Evolutionary conservation across 2,888 invertebrate species (phyloP), one percentile per base, ranked within the genome.

Genomic region (Frankliniella fusca): DNA sequence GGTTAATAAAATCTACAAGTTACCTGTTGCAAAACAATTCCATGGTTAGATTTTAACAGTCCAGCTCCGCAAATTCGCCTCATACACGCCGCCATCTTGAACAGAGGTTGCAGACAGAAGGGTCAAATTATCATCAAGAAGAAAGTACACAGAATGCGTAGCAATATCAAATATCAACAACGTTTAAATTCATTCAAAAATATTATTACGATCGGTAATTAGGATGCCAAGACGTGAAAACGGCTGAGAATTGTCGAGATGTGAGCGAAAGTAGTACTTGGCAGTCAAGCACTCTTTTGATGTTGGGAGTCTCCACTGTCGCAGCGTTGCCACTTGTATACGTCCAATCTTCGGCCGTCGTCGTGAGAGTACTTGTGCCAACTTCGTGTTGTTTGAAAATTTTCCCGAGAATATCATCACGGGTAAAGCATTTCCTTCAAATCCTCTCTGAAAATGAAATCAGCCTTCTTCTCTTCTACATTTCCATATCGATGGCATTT

Each of bases 21-120:
- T 92, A 94, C 95, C 93, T 95, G 94, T 89, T 92, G 92, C 87
- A 92, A 89, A 87, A 92, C 89, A 87, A 92, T 86, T 86, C 90
- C 90, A 89, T 92, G 92, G 90, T 91, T 91, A 86, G 92, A 91
- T 92, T 93, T 95, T 88, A 95, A 92, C 89, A 95, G 92, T 89
- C 93, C 92, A 88, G 94, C 93, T 90, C 94, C 93, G 90, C 93
- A 94, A 92, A 95, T 93, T 90, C 95, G 93, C 90, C 94, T 93
- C 89, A 95, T 93, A 89, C 93, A 92, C 90, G 94, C 94, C 92
- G 95, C 95, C 95, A 95, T 95, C 91, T 92, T 94, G 92, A 91
- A 85, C 87, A 87, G 86, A 87, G 86, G 86, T 87, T 85, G 86
- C 85, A 86, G 86, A 86, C 86, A 86, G 85, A 85, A 85, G 85